phyloP scores from a whole-genome alignment of 35 echinoderm and acorn worm species.

The Anneissia japonica region DNA sequence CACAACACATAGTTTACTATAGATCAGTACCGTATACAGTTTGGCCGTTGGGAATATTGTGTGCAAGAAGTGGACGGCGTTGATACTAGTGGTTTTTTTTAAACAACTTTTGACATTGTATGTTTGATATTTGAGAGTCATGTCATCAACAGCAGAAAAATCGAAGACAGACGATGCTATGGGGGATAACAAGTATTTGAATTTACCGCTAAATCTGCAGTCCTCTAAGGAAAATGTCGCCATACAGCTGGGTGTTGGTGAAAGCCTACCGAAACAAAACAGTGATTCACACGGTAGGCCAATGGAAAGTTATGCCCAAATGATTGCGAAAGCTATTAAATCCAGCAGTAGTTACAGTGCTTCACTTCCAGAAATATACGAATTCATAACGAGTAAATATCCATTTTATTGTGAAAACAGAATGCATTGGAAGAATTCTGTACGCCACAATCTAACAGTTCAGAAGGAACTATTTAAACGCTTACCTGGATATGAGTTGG shows the following conservation, averaged over 20 bases:
- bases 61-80: too few species aligned
- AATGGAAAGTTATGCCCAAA: not conserved
- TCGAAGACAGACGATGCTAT: not conserved
- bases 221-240: not conserved
- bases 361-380: conserved; percentile 36
- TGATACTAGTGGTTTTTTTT: too few species aligned
- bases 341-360: not conserved
- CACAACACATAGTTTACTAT: too few species aligned
- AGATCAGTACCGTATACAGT: too few species aligned
- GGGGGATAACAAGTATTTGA: not conserved
- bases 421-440: conserved; percentile 59
- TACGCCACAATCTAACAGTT: conserved; percentile 53
- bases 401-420: conserved; percentile 52
- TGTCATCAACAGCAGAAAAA: too few species aligned
- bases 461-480: conserved; percentile 33
- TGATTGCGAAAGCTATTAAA: not conserved
- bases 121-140: too few species aligned
- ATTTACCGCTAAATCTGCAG: not conserved
- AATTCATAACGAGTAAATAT: conserved; percentile 17
- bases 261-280: not conserved
- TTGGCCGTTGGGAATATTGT: too few species aligned
- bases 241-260: not conserved
- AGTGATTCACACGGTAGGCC: not conserved
- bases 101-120: too few species aligned
- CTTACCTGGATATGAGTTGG: not conserved